A percentile compares a stretch with the other conserved stretches of the same genome.
These are phyloP conservation scores for Apotomis betuletana DNA, from an alignment of 2,888 invertebrate species.

Conservation along the genomic window DNA sequence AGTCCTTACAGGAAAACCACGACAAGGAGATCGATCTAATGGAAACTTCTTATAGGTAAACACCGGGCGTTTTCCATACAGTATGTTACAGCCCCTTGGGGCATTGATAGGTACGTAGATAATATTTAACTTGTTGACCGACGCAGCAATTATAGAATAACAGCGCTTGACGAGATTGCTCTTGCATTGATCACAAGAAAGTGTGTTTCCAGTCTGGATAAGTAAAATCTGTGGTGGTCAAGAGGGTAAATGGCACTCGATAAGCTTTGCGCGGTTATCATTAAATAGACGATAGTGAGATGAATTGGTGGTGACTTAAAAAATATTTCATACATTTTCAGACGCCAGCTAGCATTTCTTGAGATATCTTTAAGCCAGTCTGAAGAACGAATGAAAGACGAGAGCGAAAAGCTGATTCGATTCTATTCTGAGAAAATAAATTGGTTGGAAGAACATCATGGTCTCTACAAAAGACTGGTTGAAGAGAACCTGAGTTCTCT, in stretches of 20 bases:
- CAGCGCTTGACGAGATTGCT: too few species aligned
- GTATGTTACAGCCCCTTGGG: too few species aligned
- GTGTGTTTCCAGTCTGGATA: too few species aligned
- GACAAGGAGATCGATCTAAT: slow-evolving; percentile 85
- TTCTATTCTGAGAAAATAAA: slow-evolving; percentile 80
- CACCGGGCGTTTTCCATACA: not conserved
- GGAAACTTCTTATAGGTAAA: slow-evolving; percentile 86
- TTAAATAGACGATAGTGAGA: too few species aligned
- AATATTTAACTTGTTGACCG: too few species aligned
- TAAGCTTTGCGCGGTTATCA: not conserved
- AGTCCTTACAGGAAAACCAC: slow-evolving; percentile 82
- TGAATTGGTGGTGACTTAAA: not conserved
- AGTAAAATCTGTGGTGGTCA: too few species aligned
- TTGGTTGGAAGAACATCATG: slow-evolving; percentile 81
- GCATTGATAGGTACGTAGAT: too few species aligned
- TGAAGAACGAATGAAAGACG: slow-evolving; percentile 84
- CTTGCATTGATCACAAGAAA: too few species aligned
- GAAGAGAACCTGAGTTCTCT: slow-evolving; percentile 78
- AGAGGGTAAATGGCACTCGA: too few species aligned
- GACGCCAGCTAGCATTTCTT: slow-evolving; percentile 83
- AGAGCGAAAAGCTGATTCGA: slow-evolving; percentile 78
- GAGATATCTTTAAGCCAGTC: slow-evolving; percentile 82
- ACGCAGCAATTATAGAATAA: too few species aligned
- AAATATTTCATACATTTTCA: slow-evolving; percentile 53
- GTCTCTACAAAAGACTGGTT: slow-evolving; percentile 75